Evolutionary conservation across 2,797 vertebrate genomes (phyloP), one percentile per base, ranked within the genome.

Genomic region (Arremon brunneinucha): DNA sequence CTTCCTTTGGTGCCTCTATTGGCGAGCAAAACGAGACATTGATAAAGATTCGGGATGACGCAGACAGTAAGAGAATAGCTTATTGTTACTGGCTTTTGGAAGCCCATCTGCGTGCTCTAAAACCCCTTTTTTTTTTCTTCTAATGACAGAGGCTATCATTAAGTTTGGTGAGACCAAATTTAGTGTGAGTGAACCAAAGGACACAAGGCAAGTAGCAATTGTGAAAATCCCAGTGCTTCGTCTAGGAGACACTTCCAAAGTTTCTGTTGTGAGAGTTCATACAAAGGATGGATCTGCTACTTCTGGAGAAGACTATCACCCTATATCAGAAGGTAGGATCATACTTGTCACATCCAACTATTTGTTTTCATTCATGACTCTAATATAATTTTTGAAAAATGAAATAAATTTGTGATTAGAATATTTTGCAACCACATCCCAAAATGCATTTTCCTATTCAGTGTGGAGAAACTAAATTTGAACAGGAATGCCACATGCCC

Each of bases 271-370:
- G 32, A 98, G 99, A 37, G 98, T 99, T 86, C 99, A 99, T 97
- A 99, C 99, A 93, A 99, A 99, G 95, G 99, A 99, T 7, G 99
- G 99, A 55, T 99, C 99, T 1, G 99, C 99, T 17, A 93, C 98
- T 74, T 99, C 99, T 6, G 99, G 99, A 94, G 98, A 99, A 95
- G 99, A 99, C 97, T 99, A 99, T 96, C 97, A 98, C 76, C 99
- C 99, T 3, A 94, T 99, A 86, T 99, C 99, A 37, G 98, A 98
- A 98, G 99, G 99, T 99, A 97, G 2, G 52, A 34, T 84, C 41
- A 70, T 44, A 13, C 15, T 83, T 77, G 30, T 28, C 43, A 50
- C 5, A 78, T 87, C n/a, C 9, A 50, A 12, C 35, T 69, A 3
- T 55, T 68, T 71, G 15, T 32, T 81, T 87, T 94, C 23, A 63